Conservation (phyloP, 2,888 invertebrate genomes). For the Plagodis pulveraria region DNA sequence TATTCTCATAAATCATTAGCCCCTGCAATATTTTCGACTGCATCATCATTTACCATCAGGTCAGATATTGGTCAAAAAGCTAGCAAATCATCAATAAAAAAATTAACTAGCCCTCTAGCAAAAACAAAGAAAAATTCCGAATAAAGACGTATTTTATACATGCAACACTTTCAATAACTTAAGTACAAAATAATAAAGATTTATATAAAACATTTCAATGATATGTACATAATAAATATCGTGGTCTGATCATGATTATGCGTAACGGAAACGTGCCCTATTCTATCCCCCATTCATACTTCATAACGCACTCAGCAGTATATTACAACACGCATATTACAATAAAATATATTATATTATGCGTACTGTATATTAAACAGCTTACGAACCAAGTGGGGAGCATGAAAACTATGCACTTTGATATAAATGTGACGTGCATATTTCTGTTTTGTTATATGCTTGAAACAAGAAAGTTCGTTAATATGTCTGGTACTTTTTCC, state of each 20-base stretch:
- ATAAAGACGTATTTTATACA: too few species aligned
- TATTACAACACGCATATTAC: constrained; percentile 15
- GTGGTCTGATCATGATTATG: neutral
- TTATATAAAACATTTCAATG: neutral
- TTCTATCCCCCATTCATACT: constrained; percentile 10
- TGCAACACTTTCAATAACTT: too few species aligned
- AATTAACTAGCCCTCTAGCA: too few species aligned
- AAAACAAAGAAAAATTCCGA: too few species aligned
- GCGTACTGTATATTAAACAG: constrained; percentile 9
- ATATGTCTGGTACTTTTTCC: neutral
- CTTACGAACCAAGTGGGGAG: neutral
- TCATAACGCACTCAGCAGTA: constrained; percentile 13
- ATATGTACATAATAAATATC: neutral
- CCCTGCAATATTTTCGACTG: too few species aligned
- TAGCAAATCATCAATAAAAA: too few species aligned
- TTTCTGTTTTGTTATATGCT: neutral
- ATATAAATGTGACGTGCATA: neutral
- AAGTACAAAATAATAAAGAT: too few species aligned
- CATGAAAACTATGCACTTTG: constrained; percentile 8
- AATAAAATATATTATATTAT: constrained; percentile 17
- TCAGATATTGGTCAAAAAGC: too few species aligned
- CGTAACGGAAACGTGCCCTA: constrained; percentile 14
- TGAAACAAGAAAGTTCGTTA: neutral
- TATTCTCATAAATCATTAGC: too few species aligned
- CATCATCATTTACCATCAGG: too few species aligned